phyloP scores from a whole-genome alignment of 2,888 invertebrate species.

The Sarcophaga carnaria region DNA sequence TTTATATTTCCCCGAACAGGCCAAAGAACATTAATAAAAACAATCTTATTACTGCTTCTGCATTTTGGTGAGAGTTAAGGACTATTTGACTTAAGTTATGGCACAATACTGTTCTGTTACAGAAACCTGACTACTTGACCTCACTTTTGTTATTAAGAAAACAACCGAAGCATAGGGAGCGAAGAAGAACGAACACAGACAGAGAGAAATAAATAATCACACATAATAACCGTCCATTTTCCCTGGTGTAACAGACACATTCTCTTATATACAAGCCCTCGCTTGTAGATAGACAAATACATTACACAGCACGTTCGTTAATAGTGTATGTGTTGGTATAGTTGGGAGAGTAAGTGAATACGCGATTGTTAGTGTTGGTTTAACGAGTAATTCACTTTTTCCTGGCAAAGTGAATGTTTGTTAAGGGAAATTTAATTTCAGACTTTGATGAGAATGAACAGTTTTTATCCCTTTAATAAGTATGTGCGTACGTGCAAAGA shows the following conservation, averaged over 20 bases:
- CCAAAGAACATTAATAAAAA: conserved; percentile 42
- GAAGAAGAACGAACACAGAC: conserved; percentile 29
- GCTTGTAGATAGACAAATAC: too few relatives aligned
- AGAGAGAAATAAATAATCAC: conserved; percentile 44
- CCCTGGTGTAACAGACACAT: conserved; percentile 25
- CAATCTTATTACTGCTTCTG: conserved; percentile 29
- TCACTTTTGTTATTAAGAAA: conserved; percentile 33
- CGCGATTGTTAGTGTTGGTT: background rate
- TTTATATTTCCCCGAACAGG: conserved; percentile 28
- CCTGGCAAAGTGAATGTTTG: conserved; percentile 4
- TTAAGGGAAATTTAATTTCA: conserved; percentile 50
- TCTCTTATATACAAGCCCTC: background rate
- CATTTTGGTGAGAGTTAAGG: conserved; percentile 21
- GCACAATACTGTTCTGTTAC: conserved; percentile 44
- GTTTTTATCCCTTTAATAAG: background rate
- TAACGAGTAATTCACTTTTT: conserved; percentile 18
- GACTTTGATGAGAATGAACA: background rate
- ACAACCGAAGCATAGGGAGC: background rate
- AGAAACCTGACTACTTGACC: conserved; percentile 62
- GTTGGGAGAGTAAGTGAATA: background rate
- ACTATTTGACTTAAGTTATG: conserved; percentile 47
- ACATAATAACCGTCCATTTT: conserved; percentile 54
- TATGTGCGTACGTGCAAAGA: too few relatives aligned
- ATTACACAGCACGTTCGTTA: background rate
- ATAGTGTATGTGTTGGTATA: background rate